Percentiles rank a stretch among this genome's conserved stretches.
phyloP scores from a whole-genome alignment of 1,140 invertebrate genomes.

The Drosophila grimshawi region DNA sequence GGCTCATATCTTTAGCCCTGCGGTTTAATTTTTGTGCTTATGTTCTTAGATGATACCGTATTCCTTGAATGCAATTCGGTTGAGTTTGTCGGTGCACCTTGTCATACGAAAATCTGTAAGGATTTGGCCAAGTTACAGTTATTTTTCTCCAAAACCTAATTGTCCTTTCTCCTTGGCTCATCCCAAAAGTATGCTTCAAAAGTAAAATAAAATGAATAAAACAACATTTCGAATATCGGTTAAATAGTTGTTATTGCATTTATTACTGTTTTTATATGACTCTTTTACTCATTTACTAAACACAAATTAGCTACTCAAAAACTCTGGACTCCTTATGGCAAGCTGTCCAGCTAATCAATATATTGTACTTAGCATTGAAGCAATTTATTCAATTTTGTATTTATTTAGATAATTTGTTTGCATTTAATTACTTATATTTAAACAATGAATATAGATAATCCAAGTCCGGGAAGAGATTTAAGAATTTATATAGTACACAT shows the following conservation, averaged over 20 bases:
- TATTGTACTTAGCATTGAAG: slow-evolving; percentile 67
- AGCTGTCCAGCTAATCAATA: slow-evolving; percentile 60
- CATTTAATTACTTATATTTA: slow-evolving; percentile 51
- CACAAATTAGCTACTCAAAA: slow-evolving; percentile 75
- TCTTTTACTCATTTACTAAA: slow-evolving; percentile 64
- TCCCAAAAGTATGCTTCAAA: too few relatives aligned
- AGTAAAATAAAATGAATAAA: background rate
- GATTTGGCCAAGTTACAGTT: too few relatives aligned
- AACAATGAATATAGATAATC: slow-evolving; percentile 61
- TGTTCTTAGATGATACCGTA: too few relatives aligned
- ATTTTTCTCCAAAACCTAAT: too few relatives aligned
- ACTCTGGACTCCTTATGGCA: slow-evolving; percentile 27
- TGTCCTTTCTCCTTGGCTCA: too few relatives aligned
- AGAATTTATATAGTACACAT: slow-evolving; percentile 50
- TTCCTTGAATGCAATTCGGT: too few relatives aligned
- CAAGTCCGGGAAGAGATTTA: slow-evolving; percentile 46
- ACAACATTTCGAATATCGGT: slow-evolving; percentile 26
- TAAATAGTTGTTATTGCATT: slow-evolving; percentile 71
- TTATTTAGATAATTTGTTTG: slow-evolving; percentile 23
- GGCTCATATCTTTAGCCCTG: too few relatives aligned
- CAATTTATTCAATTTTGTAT: slow-evolving; percentile 28
- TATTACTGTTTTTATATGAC: slow-evolving; percentile 59
- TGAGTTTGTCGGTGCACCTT: too few relatives aligned
- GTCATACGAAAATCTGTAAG: too few relatives aligned
- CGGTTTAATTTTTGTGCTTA: too few relatives aligned